These are phyloP conservation scores for Lampris megalopsis DNA, from an alignment of 2,113 vertebrate species.

Conservation along the genomic window DNA sequence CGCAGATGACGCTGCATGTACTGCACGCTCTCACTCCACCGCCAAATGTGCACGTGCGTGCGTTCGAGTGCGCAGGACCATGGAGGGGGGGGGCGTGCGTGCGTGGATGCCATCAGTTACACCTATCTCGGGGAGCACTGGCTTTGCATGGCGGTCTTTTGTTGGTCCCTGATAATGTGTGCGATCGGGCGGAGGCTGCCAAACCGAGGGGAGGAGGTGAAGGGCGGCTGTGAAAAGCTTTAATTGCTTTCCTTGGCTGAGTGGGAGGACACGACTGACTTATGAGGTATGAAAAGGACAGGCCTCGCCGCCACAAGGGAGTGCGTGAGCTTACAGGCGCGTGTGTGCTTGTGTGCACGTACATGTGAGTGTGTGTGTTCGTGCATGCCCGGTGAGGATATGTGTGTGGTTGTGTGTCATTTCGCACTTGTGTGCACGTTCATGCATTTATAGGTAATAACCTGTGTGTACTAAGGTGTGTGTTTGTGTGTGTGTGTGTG, in stretches of 20 bases:
- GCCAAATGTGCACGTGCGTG: background rate
- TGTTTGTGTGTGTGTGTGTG: background rate
- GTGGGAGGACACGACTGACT: constrained; percentile 53
- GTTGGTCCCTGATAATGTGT: constrained; percentile 34
- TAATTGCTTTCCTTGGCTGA: constrained; percentile 67
- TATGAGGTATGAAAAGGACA: constrained; percentile 41
- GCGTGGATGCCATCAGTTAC: constrained; percentile 24
- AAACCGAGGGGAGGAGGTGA: background rate
- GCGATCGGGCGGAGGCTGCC: constrained; percentile 4
- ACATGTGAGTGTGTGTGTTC: background rate
- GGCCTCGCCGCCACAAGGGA: constrained; percentile 23
- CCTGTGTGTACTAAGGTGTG: too few species aligned
- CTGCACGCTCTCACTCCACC: background rate
- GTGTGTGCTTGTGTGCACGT: background rate
- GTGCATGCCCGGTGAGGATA: background rate
- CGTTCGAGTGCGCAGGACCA: background rate
- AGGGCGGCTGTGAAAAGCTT: constrained; percentile 33
- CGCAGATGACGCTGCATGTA: too few species aligned
- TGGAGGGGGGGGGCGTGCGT: constrained; percentile 21
- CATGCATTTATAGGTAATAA: too few species aligned
- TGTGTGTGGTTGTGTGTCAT: background rate
- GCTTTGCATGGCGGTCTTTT: constrained; percentile 17
- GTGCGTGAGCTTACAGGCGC: constrained; percentile 18
- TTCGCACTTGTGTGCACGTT: too few species aligned
- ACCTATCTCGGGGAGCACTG: background rate